Percentiles rank a stretch among this genome's conserved stretches.
phyloP scores from a whole-genome alignment of 2,888 invertebrate genomes.

The Gastrophysa polygoni region DNA sequence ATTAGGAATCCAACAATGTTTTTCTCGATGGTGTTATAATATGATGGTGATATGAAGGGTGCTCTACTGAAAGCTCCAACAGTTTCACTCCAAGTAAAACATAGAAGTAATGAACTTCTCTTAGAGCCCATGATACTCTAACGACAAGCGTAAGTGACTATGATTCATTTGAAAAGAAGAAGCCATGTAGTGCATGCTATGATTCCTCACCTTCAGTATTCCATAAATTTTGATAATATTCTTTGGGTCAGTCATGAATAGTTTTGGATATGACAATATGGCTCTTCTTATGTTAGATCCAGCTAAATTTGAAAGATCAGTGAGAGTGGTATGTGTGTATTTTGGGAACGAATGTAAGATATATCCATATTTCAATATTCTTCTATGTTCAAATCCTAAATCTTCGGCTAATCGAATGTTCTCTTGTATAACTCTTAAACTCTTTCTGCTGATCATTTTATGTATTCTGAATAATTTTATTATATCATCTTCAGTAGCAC shows the following conservation, averaged over 20 bases:
- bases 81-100: no score
- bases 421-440: constrained; percentile 61
- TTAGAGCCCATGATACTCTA: no score
- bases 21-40: no score
- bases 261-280: constrained; percentile 65
- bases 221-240: constrained; percentile 63
- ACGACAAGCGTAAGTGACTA: no score
- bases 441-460: constrained; percentile 55
- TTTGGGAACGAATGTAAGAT: constrained; percentile 65
- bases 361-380: constrained; percentile 66
- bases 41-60: no score
- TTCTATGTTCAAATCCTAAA: constrained; percentile 62
- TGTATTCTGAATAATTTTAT: constrained; percentile 54
- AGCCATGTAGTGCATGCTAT: no score
- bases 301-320: constrained; percentile 62
- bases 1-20: no score
- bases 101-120: no score
- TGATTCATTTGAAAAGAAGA: no score
- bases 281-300: constrained; percentile 64
- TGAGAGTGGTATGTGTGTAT: constrained; percentile 64
- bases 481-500: constrained; percentile 52
- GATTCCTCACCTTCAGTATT: constrained; percentile 57
- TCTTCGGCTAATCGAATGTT: constrained; percentile 64
- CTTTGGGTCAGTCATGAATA: constrained; percentile 66
- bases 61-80: no score